Conservation (phyloP, 2,113 vertebrate species). For the Apteryx owenii region DNA sequence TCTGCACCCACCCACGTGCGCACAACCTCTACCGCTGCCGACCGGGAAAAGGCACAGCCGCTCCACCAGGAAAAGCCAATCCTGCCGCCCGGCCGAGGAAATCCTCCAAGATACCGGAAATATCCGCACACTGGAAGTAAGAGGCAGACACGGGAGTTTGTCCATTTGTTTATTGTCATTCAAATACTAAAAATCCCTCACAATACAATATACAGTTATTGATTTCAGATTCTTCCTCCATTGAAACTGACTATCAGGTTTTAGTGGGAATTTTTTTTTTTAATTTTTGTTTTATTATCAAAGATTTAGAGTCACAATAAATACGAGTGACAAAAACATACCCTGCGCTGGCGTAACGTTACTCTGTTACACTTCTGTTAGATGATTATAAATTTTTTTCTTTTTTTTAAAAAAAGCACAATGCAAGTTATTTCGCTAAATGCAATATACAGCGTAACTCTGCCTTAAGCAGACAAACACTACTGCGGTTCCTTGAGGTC, state of each 20-base stretch:
- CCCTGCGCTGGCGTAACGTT: neutral
- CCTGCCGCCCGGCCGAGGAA: too few species aligned
- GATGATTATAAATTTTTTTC: neutral
- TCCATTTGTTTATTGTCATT: slow-evolving; percentile 47
- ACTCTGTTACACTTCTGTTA: neutral
- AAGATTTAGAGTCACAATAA: slow-evolving; percentile 64
- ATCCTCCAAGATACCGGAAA: too few species aligned
- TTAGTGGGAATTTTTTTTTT: neutral
- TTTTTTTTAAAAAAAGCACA: neutral
- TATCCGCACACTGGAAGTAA: accelerated
- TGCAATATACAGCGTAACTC: neutral
- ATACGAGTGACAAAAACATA: slow-evolving; percentile 35
- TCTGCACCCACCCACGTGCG: too few species aligned
- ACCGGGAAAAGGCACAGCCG: too few species aligned
- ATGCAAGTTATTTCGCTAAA: neutral
- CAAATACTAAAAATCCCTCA: slow-evolving; percentile 7
- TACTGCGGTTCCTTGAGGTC: neutral
- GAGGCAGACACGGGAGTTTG: neutral
- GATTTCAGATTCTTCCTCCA: neutral
- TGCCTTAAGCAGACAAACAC: neutral
- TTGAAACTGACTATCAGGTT: neutral
- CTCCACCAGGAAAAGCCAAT: too few species aligned
- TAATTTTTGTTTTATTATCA: slow-evolving; percentile 24
- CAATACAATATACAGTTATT: neutral
- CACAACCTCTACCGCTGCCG: neutral